These are phyloP conservation scores for Drosophila biarmipes DNA, from an alignment of 1,140 invertebrate genomes.

Conservation along the genomic window DNA sequence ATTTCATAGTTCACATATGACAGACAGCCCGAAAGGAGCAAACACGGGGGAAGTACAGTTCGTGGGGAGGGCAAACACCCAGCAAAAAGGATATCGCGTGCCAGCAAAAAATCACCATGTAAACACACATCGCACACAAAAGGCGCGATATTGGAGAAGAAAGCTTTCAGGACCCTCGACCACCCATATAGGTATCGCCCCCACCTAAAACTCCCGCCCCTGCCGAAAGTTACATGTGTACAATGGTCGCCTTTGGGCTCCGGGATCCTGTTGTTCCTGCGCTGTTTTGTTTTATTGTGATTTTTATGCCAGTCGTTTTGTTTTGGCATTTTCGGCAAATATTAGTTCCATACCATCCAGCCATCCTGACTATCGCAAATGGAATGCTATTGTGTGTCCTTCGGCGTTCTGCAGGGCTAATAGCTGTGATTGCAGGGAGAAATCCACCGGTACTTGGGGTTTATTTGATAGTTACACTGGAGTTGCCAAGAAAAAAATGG, in stretches of 20 bases:
- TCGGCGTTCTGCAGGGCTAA: conserved; percentile 36
- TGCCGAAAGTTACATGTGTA: conserved; percentile 10
- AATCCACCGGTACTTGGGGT: background rate
- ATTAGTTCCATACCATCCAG: conserved; percentile 63
- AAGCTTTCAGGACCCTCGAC: conserved; percentile 54
- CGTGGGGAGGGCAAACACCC: conserved; percentile 51
- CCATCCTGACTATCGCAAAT: conserved; percentile 36
- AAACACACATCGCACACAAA: conserved; percentile 52
- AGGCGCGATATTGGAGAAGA: conserved; percentile 36
- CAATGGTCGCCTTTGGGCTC: conserved; percentile 28
- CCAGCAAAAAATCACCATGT: conserved; percentile 63
- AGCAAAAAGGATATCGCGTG: conserved; percentile 71
- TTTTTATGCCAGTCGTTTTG: conserved; percentile 71
- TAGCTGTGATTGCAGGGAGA: conserved; percentile 15
- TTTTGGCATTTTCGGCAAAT: conserved; percentile 70
- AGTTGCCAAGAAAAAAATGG: background rate
- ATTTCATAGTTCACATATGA: conserved; percentile 57
- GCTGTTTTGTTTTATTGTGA: conserved; percentile 74
- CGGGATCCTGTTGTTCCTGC: conserved; percentile 28
- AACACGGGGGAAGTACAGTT: conserved; percentile 9
- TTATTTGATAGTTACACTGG: background rate
- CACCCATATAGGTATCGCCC: background rate
- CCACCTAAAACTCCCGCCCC: conserved; percentile 9
- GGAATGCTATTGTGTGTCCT: conserved; percentile 55
- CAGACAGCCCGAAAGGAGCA: conserved; percentile 23